These are phyloP conservation scores for Trissoscelio sp. DNA, from an alignment of 2,888 invertebrate genomes.

Conservation along the genomic window DNA sequence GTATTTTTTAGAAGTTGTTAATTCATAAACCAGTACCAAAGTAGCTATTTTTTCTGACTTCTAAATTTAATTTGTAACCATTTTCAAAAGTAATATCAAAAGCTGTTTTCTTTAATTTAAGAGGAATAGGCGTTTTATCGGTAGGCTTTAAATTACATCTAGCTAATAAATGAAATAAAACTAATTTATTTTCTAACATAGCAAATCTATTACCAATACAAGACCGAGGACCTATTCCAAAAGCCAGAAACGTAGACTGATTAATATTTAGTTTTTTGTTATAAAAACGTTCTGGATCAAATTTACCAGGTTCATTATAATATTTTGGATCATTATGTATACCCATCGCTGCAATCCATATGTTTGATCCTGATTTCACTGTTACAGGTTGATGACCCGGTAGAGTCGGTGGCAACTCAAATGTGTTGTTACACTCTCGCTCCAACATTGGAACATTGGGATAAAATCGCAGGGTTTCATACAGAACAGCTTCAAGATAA, in stretches of 20 bases:
- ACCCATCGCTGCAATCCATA: slow-evolving; percentile 80
- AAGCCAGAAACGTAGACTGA: slow-evolving; percentile 77
- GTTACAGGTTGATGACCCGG: slow-evolving; percentile 69
- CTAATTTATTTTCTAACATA: slow-evolving; percentile 70
- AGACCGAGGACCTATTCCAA: slow-evolving; percentile 80
- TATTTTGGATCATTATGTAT: slow-evolving; percentile 83
- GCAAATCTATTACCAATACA: slow-evolving; percentile 80
- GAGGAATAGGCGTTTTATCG: slow-evolving; percentile 31
- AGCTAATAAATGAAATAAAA: slow-evolving; percentile 56
- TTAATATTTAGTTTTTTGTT: slow-evolving; percentile 61
- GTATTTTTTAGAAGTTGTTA: too few species aligned
- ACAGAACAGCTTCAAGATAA: slow-evolving; percentile 83
- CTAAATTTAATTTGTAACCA: slow-evolving; percentile 31
- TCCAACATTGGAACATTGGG: slow-evolving; percentile 82
- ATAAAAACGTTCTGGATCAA: slow-evolving; percentile 83
- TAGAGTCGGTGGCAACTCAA: slow-evolving; percentile 81
- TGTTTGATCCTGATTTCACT: slow-evolving; percentile 75
- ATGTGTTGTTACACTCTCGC: slow-evolving; percentile 84
- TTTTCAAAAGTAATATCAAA: slow-evolving; percentile 39
- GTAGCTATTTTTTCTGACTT: slow-evolving; percentile 21
- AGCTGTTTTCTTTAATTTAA: slow-evolving; percentile 5
- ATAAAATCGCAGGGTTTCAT: slow-evolving; percentile 28
- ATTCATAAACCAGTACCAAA: slow-evolving; percentile 21
- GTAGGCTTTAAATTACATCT: slow-evolving; percentile 45
- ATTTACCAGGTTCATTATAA: slow-evolving; percentile 83